Evolutionary conservation across 2,888 invertebrate species (phyloP).

Genomic region (Caenorhabditis japonica): DNA sequence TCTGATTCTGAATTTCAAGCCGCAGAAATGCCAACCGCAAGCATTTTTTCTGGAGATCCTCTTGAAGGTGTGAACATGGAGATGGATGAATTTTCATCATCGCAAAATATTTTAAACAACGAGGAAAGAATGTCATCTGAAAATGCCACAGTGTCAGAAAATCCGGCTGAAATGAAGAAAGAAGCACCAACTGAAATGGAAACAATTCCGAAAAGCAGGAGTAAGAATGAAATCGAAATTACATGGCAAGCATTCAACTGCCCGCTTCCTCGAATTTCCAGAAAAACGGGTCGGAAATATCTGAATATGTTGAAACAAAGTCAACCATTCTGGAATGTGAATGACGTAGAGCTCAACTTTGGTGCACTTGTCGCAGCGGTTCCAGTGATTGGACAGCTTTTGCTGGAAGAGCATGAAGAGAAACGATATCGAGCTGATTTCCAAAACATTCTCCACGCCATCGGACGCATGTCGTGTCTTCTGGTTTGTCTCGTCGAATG

Average conservation of each 20-base stretch:
- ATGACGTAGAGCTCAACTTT: constrained; percentile 12
- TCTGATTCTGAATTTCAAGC: neutral
- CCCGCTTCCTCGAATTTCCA: constrained; percentile 19
- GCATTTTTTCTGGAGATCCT: constrained; percentile 4
- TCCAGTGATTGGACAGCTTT: constrained; percentile 32
- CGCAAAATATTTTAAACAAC: neutral
- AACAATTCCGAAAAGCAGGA: neutral
- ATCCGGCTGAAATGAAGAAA: neutral
- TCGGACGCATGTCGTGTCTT: constrained; percentile 26
- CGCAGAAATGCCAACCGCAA: neutral
- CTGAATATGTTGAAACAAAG: constrained; percentile 31
- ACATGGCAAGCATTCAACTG: constrained; percentile 29
- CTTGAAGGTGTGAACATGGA: neutral
- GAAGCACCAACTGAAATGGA: too few relatives aligned
- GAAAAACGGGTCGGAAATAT: constrained; percentile 1
- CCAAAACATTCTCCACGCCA: constrained; percentile 35
- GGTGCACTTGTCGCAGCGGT: constrained; percentile 21
- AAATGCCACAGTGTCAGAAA: neutral
- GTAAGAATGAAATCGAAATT: neutral
- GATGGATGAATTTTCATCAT: neutral
- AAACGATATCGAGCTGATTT: constrained; percentile 31
- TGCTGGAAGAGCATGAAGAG: constrained; percentile 38
- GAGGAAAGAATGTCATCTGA: neutral
- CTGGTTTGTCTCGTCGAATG: constrained; percentile 48
- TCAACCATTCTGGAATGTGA: constrained; percentile 25